Base-by-base conservation (phyloP, 2,888 invertebrate species). In the Bugula neritina region DNA sequence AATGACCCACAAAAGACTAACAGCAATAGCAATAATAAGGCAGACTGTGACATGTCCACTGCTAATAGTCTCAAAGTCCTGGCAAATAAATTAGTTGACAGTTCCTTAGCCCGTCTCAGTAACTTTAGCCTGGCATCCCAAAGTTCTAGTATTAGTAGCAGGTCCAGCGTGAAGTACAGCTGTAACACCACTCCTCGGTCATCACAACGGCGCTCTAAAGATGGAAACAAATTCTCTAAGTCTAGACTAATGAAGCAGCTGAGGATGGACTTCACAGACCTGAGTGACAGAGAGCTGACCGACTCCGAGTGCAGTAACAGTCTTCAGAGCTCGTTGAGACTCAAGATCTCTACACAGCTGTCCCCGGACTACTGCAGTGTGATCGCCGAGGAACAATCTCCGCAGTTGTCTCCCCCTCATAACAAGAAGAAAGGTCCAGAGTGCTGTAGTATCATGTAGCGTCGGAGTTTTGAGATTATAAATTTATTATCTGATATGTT, bases 151-250 rank as follows among this genome's bases (percentile, higher is more conserved):
- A 71, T 75, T 17, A 74, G 69, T 54, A 77, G 77, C 73, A 75
- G 76, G 71, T 77, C 76, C 72, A 77, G 78, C 73, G 74, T 76
- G 5, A 79, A 79, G 71, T 79, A 79, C 73, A 76, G 79, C 23
- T 71, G 10, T 23, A 74, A 29, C 77, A 76, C 57, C 73, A 77
- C 70, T 74, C 77, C 10, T 73, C 77, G 71, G 2, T 54, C 54
- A 54, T 54, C 52, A 54, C 70, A 54, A 27, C 23, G 43, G 5
- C 27, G 29, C 13, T 63, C 63, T 5, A 75, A 77, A 31, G 74
- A 74, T 3, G 75, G 74, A 69, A 76, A 74, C 57, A 75, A 75
- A 72, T 73, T 75, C 29, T 75, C 75, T 72, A 71, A 69, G 21
- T 73, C 73, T 69, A 73, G 74, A 21, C 58, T 77, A 57, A 74